These are phyloP conservation scores for Garrulus glandarius DNA, from an alignment of 2,797 vertebrate genomes.

Conservation along the genomic window DNA sequence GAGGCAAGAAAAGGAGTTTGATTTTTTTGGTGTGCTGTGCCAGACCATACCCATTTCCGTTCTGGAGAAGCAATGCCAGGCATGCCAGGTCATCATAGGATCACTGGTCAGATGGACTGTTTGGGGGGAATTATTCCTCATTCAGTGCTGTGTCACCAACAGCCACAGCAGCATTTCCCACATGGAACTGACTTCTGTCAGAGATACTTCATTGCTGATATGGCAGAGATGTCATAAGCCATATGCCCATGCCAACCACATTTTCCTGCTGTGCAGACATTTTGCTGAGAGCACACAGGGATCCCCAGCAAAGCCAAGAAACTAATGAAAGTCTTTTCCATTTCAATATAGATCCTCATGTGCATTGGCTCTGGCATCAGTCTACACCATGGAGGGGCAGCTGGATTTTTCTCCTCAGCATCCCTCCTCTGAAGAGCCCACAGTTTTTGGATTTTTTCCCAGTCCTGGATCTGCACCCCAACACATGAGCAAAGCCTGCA, in stretches of 20 bases:
- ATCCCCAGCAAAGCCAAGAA: neutral
- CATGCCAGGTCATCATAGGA: rapidly evolving
- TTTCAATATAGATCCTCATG: neutral
- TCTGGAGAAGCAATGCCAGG: neutral
- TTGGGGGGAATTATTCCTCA: neutral
- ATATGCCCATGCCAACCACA: neutral
- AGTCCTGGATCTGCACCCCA: neutral
- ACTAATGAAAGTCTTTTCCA: neutral
- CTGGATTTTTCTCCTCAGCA: neutral
- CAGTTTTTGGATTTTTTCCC: neutral
- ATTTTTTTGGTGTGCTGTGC: neutral
- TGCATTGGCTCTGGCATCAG: neutral
- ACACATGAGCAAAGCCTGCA: neutral
- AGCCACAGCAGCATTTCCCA: neutral
- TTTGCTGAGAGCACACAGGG: neutral
- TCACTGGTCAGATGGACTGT: neutral
- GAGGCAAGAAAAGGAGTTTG: neutral
- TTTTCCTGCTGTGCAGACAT: neutral
- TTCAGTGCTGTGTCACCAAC: neutral
- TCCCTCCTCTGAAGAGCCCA: neutral
- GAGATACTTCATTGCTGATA: neutral
- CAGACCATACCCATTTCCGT: neutral
- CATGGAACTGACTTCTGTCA: neutral
- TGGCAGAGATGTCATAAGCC: neutral
- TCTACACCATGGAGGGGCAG: neutral